Base-by-base conservation (phyloP, 2,888 invertebrate genomes). In the Machimus atricapillus region DNA sequence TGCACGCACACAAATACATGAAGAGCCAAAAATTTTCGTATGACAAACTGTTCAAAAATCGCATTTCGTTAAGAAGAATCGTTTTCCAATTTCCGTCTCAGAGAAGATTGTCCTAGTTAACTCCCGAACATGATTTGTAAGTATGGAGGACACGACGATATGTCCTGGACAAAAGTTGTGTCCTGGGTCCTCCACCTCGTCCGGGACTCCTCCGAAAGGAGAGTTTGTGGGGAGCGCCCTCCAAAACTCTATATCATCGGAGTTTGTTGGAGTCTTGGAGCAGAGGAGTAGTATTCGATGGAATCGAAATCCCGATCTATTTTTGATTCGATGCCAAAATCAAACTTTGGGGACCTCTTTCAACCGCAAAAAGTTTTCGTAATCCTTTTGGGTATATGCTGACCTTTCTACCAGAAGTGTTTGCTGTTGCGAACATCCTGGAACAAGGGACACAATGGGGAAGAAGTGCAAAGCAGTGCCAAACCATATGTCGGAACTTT, bases 401-500 rank as follows among this genome's bases (percentile, higher is more conserved):
- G 85, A 85, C 85, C 85, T 85, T 85, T 85, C 85, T 85, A 74
- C 85, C 74, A 85, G 74, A 85, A 85, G 85, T 85, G 85, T 85
- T 85, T 85, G 85, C 85, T 85, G 85, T 85, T 85, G 85, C 85
- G 85, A 85, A 85, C 85, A 85, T 85, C 85, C 85, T 85, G 85
- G 85, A 85, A 85, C 85, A 85, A 85, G 74, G 74, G 74, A 85
- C 85, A 85, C 85, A 85, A 85, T 85, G 85, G 52, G 52, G 74
- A 85, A 85, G 85, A 85, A 85, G 74, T 85, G 74, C 85, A 85
- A 85, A 85, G 79, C 89, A 89, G 89, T 90, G 90, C 90, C 90
- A 90, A 90, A 89, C 90, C 90, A 89, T 90, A 90, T 90, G 90
- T 90, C 90, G 90, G 90, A 90, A 90, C 90, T 90, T 90, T 89